Evolutionary conservation across 2,888 invertebrate species (phyloP).

Genomic region (Diploptera punctata): DNA sequence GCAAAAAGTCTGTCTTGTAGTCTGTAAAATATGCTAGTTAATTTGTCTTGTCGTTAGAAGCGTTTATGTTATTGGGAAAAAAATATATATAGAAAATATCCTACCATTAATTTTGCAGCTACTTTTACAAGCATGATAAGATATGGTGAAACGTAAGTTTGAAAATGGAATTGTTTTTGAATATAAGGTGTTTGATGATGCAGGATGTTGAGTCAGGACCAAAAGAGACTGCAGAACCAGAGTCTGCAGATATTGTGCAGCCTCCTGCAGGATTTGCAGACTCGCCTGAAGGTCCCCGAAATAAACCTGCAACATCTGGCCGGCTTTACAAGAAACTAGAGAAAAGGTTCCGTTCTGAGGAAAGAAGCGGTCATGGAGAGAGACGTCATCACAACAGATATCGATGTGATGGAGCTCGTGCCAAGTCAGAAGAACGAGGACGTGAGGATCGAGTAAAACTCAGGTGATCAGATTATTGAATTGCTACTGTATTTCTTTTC

Average conservation of each 20-base stretch:
- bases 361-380: slow-evolving; percentile 65
- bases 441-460: slow-evolving; percentile 58
- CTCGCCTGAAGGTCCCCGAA: slow-evolving; percentile 67
- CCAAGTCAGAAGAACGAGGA: slow-evolving; percentile 82
- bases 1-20: too few relatives aligned
- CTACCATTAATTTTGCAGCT: too few relatives aligned
- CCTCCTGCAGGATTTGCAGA: slow-evolving; percentile 91
- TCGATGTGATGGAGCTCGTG: slow-evolving; percentile 73
- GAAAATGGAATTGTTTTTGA: background rate
- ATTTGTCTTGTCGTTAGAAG: too few relatives aligned
- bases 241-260: slow-evolving; percentile 73
- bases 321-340: slow-evolving; percentile 78
- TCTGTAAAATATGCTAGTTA: too few relatives aligned
- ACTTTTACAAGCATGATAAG: background rate
- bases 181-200: background rate
- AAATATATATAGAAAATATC: too few relatives aligned
- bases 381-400: slow-evolving; percentile 68
- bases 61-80: too few relatives aligned
- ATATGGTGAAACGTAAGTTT: background rate
- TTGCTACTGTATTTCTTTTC: too few relatives aligned
- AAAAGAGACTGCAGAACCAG: slow-evolving; percentile 9
- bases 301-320: slow-evolving; percentile 44
- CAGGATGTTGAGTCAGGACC: slow-evolving; percentile 20
- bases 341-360: slow-evolving; percentile 81
- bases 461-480: too few relatives aligned